These are phyloP conservation scores for Leptestheria dahalacensis DNA, from an alignment of 1,140 invertebrate genomes.

Conservation along the genomic window DNA sequence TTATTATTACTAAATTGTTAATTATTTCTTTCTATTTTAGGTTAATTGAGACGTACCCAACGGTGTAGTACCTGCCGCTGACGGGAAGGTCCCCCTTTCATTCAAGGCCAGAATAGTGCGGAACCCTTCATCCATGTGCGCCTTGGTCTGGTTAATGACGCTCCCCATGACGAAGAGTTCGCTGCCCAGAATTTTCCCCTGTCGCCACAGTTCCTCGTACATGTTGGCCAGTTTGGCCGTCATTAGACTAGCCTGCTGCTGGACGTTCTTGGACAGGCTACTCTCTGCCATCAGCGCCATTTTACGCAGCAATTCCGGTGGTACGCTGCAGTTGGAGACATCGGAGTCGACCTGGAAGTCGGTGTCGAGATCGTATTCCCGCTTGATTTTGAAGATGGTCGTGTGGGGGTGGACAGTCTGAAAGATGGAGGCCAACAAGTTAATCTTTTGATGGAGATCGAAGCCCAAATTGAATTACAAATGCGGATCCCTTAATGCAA, in stretches of 20 bases:
- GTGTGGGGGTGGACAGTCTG: too few species aligned
- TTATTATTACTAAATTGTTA: too few species aligned
- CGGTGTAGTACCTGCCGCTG: background rate
- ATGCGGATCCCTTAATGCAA: too few species aligned
- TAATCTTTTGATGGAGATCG: too few species aligned
- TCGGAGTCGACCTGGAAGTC: background rate
- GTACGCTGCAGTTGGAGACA: conserved; percentile 2
- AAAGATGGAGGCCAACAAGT: too few species aligned
- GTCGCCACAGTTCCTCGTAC: conserved; percentile 38
- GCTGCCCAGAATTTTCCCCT: conserved; percentile 31
- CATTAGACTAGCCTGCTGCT: background rate
- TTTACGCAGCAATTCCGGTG: conserved; percentile 16
- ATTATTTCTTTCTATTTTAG: too few species aligned
- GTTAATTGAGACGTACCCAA: too few species aligned
- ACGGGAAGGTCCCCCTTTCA: background rate
- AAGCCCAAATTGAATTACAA: too few species aligned
- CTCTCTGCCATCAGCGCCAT: background rate
- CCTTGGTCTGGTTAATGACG: conserved; percentile 34
- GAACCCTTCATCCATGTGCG: conserved; percentile 37
- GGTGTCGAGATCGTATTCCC: background rate
- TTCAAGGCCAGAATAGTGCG: conserved; percentile 26
- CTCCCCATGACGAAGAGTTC: conserved; percentile 33
- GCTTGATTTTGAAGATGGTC: too few species aligned
- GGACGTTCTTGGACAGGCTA: background rate
- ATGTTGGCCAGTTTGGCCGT: conserved; percentile 35